Conservation (phyloP, 2,888 invertebrate species). For the Lampropteryx suffumata region DNA sequence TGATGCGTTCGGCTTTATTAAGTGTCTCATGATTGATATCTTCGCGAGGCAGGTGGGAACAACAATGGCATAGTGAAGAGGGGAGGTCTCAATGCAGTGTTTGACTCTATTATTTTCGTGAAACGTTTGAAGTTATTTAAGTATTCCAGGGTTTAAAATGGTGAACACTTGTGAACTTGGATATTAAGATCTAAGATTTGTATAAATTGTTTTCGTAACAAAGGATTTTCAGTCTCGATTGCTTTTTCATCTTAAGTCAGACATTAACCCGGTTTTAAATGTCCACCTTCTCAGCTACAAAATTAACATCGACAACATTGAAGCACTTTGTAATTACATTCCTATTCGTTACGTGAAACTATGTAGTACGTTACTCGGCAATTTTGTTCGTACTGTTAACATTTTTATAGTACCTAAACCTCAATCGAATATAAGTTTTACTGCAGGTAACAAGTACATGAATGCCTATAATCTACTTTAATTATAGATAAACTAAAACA, state of each 20-base stretch:
- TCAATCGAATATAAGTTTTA: background rate
- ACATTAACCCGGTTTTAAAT: too few relatives aligned
- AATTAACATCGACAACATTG: constrained; percentile 2
- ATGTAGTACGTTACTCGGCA: constrained; percentile 4
- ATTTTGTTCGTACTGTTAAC: background rate
- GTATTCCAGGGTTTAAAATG: too few relatives aligned
- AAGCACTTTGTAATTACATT: constrained; percentile 2
- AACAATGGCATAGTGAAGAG: constrained; percentile 32
- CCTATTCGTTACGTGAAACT: background rate
- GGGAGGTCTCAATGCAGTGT: constrained; percentile 16
- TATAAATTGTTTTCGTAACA: too few relatives aligned
- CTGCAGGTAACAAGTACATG: too few relatives aligned
- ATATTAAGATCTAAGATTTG: too few relatives aligned
- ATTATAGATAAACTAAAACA: too few relatives aligned
- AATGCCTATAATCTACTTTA: too few relatives aligned
- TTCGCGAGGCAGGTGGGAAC: constrained; percentile 59
- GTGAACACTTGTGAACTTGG: too few relatives aligned
- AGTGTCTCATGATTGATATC: constrained; percentile 75
- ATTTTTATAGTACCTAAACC: too few relatives aligned
- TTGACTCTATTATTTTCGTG: constrained; percentile 22
- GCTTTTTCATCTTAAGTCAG: too few relatives aligned
- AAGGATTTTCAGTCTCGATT: too few relatives aligned
- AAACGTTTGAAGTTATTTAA: background rate
- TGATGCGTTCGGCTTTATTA: constrained; percentile 64
- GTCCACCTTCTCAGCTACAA: background rate